Evolutionary conservation across 2,797 vertebrate genomes (phyloP).

Genomic region (Pelodytes ibericus): DNA sequence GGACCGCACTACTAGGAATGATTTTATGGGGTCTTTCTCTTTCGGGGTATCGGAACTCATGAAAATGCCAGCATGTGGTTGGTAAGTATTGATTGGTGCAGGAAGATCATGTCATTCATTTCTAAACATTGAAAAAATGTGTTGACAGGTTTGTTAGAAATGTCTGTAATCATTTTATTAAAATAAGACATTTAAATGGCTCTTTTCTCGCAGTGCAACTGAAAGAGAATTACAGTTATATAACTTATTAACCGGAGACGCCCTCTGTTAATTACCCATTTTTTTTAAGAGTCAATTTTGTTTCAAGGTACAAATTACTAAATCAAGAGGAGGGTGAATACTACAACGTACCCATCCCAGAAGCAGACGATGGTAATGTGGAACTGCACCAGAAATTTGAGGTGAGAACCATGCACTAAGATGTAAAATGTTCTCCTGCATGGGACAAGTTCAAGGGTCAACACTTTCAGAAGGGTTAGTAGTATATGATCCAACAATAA

Average conservation of each 20-base stretch:
- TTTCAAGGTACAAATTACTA: constrained; percentile 90
- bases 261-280: too few relatives aligned
- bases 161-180: too few relatives aligned
- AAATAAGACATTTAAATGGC: too few relatives aligned
- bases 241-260: too few relatives aligned
- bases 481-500: too few relatives aligned
- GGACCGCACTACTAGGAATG: constrained; percentile 94
- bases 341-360: constrained; percentile 95
- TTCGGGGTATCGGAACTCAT: constrained; percentile 97
- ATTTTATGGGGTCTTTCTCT: constrained; percentile 98
- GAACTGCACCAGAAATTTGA: constrained; percentile 95
- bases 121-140: too few relatives aligned
- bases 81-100: constrained; percentile 80
- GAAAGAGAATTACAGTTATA: neutral
- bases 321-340: constrained; percentile 97
- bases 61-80: constrained; percentile 88
- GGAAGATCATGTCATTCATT: too few relatives aligned
- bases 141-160: too few relatives aligned
- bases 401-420: constrained; percentile 75
- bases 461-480: too few relatives aligned
- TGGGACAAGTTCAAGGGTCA: too few relatives aligned
- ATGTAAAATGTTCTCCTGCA: too few relatives aligned
- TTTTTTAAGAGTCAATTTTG: too few relatives aligned
- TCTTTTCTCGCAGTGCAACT: neutral
- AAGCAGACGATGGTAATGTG: constrained; percentile 85